Evolutionary conservation across 2,797 vertebrate genomes (phyloP).

Genomic region (Denticeps clupeoides): DNA sequence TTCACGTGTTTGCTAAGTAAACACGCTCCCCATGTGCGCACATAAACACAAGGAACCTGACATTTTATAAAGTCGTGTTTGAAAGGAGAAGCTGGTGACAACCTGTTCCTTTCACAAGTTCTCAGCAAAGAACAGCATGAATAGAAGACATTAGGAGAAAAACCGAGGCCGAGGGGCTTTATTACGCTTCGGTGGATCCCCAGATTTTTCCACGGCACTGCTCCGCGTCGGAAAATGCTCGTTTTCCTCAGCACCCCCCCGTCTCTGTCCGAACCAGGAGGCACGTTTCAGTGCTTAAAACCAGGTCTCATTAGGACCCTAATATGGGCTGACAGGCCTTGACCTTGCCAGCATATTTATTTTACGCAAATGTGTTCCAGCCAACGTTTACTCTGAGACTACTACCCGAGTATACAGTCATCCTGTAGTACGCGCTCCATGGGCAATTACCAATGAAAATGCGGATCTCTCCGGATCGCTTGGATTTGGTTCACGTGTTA

Average conservation of each 20-base stretch:
- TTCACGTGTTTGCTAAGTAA: constrained; percentile 40
- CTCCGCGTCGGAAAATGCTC: constrained; percentile 49
- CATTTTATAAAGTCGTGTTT: too few species aligned
- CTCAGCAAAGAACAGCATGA: neutral
- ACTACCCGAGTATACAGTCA: too few species aligned
- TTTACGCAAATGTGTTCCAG: constrained; percentile 36
- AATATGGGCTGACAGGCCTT: constrained; percentile 41
- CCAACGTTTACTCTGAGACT: constrained; percentile 15
- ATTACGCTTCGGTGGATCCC: too few species aligned
- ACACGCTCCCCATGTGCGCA: constrained; percentile 15
- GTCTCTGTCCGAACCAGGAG: constrained; percentile 44
- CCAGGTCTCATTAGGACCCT: constrained; percentile 44
- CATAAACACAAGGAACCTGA: neutral
- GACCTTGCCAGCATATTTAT: constrained; percentile 45
- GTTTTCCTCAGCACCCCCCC: constrained; percentile 42
- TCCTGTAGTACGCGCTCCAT: too few species aligned
- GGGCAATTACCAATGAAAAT: too few species aligned
- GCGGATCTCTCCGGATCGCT: too few species aligned
- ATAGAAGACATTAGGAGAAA: constrained; percentile 38
- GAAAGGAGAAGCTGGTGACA: too few species aligned
- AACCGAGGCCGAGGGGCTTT: constrained; percentile 37
- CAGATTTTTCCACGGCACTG: too few species aligned
- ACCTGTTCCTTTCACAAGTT: too few species aligned
- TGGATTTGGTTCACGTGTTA: too few species aligned
- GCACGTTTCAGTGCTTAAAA: constrained; percentile 47